Conservation (phyloP, 2,797 vertebrate species). For the Astyanax mexicanus region DNA sequence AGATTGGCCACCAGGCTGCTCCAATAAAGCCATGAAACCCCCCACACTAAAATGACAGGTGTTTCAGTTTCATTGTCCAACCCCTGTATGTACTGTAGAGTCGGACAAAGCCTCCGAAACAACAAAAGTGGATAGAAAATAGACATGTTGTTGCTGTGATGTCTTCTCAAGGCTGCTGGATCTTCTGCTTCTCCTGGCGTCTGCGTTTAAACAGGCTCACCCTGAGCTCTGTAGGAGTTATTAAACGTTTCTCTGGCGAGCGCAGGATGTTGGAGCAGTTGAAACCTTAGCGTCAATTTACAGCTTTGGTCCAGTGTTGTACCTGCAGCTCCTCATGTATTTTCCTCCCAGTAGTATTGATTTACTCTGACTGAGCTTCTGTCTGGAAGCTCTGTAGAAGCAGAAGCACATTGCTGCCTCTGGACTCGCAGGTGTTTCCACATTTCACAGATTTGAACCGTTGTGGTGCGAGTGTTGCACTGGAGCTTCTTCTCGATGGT, state of each 20-base stretch:
- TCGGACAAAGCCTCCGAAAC: no score
- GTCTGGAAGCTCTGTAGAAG: background rate
- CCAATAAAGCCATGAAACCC: no score
- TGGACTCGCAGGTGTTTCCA: background rate
- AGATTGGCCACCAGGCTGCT: no score
- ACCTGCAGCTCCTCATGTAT: slow-evolving; percentile 8
- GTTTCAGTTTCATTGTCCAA: no score
- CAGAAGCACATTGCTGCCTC: background rate
- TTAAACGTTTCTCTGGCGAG: slow-evolving; percentile 15
- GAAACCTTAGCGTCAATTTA: slow-evolving; percentile 39
- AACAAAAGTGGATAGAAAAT: no score
- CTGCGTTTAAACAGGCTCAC: no score
- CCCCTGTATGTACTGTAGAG: no score
- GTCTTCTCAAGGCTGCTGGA: no score
- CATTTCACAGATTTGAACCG: background rate
- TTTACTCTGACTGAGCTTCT: background rate
- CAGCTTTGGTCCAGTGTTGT: slow-evolving; percentile 14
- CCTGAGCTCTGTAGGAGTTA: slow-evolving; percentile 23
- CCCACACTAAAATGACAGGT: no score
- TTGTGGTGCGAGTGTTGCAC: background rate
- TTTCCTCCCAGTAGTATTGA: background rate
- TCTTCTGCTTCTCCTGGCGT: no score
- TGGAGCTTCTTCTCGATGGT: background rate
- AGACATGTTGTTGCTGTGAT: no score
- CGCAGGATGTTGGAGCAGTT: slow-evolving; percentile 22